Percentiles rank a stretch among this genome's conserved stretches.
Conservation (phyloP, 2,113 vertebrate genomes). For the Parotia lawesii region DNA sequence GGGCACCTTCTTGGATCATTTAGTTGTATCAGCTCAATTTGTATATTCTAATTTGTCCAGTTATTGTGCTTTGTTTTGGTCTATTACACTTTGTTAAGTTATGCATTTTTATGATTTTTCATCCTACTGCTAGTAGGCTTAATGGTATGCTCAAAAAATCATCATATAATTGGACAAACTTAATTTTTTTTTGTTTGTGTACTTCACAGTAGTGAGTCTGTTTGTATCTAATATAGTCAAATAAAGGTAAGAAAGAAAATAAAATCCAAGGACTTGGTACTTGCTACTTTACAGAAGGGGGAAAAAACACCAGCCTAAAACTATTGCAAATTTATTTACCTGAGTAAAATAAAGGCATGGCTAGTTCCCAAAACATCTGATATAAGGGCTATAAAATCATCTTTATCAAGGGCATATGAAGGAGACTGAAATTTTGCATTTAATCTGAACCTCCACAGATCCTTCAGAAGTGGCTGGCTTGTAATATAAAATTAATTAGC, state of each 20-base stretch:
- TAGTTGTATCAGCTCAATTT: not conserved
- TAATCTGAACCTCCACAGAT: not conserved
- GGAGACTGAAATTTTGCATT: not conserved
- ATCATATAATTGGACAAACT: conserved; percentile 13
- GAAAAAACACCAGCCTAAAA: fast-evolving
- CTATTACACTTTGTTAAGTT: conserved; percentile 26
- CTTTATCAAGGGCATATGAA: not conserved
- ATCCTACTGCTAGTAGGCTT: not conserved
- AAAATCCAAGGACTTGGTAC: not conserved
- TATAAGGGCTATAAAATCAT: not conserved
- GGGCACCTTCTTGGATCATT: not conserved
- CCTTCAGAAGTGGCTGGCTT: not conserved
- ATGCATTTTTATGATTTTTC: not conserved
- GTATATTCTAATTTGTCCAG: not conserved
- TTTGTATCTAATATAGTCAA: not conserved
- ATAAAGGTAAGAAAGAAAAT: not conserved
- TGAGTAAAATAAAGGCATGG: not conserved
- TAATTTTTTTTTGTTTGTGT: conserved; percentile 7
- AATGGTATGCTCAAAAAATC: conserved; percentile 1
- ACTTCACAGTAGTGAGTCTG: not conserved
- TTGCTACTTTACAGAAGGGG: not conserved
- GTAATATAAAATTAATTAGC: conserved; percentile 27
- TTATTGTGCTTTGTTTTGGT: conserved; percentile 10
- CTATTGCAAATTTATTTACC: not conserved
- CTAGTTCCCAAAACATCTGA: not conserved